Evolutionary conservation across 23 tunicate species (phyloP).

Genomic region (Diplosoma virens): DNA sequence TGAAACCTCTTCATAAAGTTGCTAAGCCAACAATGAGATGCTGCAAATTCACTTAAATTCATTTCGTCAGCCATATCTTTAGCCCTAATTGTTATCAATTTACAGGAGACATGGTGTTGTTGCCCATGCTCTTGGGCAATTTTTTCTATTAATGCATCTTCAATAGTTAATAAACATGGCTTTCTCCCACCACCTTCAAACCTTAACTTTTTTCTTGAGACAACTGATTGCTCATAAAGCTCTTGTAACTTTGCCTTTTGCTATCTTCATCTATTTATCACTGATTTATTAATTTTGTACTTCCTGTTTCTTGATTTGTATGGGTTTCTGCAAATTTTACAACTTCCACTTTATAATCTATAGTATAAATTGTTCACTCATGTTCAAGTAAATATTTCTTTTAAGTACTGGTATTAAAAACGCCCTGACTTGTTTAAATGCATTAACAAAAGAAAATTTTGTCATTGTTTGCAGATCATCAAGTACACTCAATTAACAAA

Average conservation of each 20-base stretch:
- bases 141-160: conserved; percentile 35
- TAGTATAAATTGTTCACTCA: too few relatives aligned
- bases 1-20: conserved; percentile 6
- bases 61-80: conserved; percentile 16
- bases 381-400: too few relatives aligned
- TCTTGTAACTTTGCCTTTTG: neutral
- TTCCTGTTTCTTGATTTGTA: neutral
- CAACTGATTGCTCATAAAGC: neutral
- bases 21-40: conserved; percentile 14
- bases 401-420: too few relatives aligned
- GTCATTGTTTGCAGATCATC: too few relatives aligned
- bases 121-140: conserved; percentile 22
- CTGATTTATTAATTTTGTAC: neutral
- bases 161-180: neutral
- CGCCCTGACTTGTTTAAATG: too few relatives aligned
- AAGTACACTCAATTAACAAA: too few relatives aligned
- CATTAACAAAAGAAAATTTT: too few relatives aligned
- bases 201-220: neutral
- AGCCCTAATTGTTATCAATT: conserved; percentile 23
- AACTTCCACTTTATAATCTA: neutral
- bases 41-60: neutral
- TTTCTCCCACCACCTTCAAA: neutral
- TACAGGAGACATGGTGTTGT: conserved; percentile 38
- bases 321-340: neutral
- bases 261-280: neutral